A percentile compares a stretch with the other conserved stretches of the same genome.
Evolutionary conservation across 2,113 vertebrate genomes (phyloP).

Genomic region (Thamnaconus septentrionalis): DNA sequence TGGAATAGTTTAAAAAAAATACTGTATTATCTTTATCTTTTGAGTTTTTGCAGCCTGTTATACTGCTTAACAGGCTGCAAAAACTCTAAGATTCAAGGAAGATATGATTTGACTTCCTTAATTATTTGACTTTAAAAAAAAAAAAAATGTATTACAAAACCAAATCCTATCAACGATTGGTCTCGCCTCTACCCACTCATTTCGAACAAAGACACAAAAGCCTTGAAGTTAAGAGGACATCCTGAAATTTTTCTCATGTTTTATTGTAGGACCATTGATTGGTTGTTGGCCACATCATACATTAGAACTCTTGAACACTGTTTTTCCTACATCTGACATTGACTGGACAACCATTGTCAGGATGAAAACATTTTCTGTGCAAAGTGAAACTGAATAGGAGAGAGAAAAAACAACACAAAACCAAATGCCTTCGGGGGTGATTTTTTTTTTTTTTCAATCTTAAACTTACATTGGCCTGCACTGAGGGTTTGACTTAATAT

Average conservation of each 20-base stretch:
- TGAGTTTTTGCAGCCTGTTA: no score
- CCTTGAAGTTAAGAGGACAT: conserved; percentile 30
- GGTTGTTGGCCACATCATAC: conserved; percentile 43
- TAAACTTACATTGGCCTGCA: no score
- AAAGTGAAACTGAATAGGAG: conserved; percentile 17
- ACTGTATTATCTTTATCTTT: no score
- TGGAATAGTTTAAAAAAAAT: no score
- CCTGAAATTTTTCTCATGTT: conserved; percentile 55
- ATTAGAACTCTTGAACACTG: conserved; percentile 28
- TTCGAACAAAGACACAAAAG: conserved; percentile 26
- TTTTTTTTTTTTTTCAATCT: neutral
- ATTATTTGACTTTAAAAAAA: no score
- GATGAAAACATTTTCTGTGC: conserved; percentile 28
- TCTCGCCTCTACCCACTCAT: neutral
- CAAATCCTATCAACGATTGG: neutral
- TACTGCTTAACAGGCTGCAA: no score
- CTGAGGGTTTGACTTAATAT: no score
- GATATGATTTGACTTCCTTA: no score
- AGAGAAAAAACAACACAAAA: conserved; percentile 12
- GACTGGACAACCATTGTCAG: conserved; percentile 23
- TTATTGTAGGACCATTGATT: conserved; percentile 62
- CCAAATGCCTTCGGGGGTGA: neutral
- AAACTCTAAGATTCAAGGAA: no score
- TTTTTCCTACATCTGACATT: conserved; percentile 43
- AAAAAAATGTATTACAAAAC: neutral